phyloP scores from a whole-genome alignment of 2,888 invertebrate genomes.

The Lampropteryx suffumata region DNA sequence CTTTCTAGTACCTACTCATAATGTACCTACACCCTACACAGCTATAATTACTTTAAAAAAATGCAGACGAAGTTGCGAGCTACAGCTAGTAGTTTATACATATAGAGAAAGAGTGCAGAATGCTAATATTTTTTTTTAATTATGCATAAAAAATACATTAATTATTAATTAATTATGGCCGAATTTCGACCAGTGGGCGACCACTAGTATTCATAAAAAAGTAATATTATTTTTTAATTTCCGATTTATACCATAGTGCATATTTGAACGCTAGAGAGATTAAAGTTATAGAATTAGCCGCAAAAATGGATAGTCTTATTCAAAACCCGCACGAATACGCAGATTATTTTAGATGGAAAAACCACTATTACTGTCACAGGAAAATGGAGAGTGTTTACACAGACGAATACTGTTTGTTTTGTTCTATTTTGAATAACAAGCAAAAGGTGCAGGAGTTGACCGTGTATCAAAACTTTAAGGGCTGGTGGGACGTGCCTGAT shows the following conservation, averaged over 20 bases:
- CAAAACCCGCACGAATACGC: conserved; percentile 37
- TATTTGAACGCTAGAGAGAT: conserved; percentile 41
- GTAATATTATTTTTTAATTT: conserved; percentile 31
- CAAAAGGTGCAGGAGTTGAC: conserved; percentile 30
- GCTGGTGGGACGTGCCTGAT: conserved; percentile 40
- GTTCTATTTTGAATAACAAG: conserved; percentile 39
- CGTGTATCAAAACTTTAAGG: conserved; percentile 36
- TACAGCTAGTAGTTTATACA: too few relatives aligned
- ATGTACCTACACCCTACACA: too few relatives aligned
- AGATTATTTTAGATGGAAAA: conserved; percentile 44
- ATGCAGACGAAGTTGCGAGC: too few relatives aligned
- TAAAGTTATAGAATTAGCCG: conserved; percentile 33
- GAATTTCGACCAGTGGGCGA: too few relatives aligned
- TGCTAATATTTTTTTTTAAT: too few relatives aligned
- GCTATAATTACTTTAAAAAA: too few relatives aligned
- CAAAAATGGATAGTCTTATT: conserved; percentile 37
- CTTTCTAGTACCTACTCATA: too few relatives aligned
- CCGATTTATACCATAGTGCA: conserved; percentile 45
- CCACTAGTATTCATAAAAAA: too few relatives aligned
- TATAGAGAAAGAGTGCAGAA: too few relatives aligned
- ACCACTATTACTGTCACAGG: conserved; percentile 41
- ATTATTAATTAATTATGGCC: too few relatives aligned
- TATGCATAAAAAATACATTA: too few relatives aligned
- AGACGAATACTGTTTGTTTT: conserved; percentile 43
- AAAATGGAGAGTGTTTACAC: conserved; percentile 38